Percentiles rank a stretch among this genome's conserved stretches.
Conservation (phyloP, 2,113 vertebrate species). For the Brienomyrus longianalis region DNA sequence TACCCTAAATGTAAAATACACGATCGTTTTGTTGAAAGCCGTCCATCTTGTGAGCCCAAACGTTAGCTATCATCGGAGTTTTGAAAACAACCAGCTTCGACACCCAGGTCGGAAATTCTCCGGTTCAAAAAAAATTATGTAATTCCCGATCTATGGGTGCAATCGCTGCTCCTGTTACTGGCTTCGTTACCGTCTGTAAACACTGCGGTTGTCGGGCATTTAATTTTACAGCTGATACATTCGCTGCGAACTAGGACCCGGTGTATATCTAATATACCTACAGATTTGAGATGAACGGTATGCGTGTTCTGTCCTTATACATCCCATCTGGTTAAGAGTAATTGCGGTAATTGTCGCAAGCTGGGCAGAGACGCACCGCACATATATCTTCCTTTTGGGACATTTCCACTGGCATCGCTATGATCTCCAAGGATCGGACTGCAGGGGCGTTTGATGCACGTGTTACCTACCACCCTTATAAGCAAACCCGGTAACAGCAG, state of each 20-base stretch:
- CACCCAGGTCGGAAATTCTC: neutral
- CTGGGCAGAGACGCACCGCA: neutral
- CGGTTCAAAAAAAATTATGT: neutral
- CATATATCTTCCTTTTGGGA: neutral
- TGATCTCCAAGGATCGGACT: neutral
- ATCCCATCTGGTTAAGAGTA: neutral
- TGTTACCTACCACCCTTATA: neutral
- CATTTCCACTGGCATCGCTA: neutral
- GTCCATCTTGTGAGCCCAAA: neutral
- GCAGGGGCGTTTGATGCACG: neutral
- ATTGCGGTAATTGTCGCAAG: neutral
- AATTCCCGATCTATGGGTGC: neutral
- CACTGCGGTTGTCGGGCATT: neutral
- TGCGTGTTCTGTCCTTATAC: neutral
- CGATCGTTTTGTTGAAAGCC: neutral
- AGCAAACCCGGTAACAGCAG: neutral
- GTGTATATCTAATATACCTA: neutral
- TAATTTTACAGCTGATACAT: neutral
- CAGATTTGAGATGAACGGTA: neutral
- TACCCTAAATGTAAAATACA: neutral
- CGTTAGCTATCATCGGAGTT: neutral
- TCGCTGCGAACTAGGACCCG: neutral
- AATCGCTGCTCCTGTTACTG: neutral
- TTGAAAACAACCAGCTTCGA: neutral
- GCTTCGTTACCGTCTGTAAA: neutral